Conservation (phyloP, 2,797 vertebrate species). For the Sebastolobus altivelis region DNA sequence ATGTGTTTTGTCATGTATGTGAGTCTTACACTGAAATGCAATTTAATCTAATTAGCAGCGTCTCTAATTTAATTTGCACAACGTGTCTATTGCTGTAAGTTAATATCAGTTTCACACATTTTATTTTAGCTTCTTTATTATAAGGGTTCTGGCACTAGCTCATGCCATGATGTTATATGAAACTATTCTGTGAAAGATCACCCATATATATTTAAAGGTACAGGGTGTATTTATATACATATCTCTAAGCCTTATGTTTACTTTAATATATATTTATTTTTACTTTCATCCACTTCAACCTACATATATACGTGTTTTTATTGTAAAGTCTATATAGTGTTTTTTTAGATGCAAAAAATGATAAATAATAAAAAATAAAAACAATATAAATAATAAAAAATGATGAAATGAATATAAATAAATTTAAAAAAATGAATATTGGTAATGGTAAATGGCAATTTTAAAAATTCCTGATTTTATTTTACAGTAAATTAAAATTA, state of each 20-base stretch:
- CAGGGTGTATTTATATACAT: background rate
- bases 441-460: too few relatives aligned
- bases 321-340: background rate
- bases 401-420: too few relatives aligned
- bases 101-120: background rate
- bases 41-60: background rate
- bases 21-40: background rate
- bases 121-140: background rate
- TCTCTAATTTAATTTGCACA: background rate
- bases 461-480: background rate
- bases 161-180: background rate
- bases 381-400: too few relatives aligned
- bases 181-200: background rate
- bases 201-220: background rate
- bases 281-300: background rate
- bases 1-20: background rate
- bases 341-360: background rate
- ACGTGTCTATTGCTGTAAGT: background rate
- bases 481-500: background rate
- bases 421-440: accelerated
- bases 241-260: background rate
- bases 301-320: background rate
- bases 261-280: background rate
- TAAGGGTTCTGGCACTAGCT: background rate
- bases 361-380: background rate